A percentile compares a stretch with the other conserved stretches of the same genome.
Conservation (phyloP, 2,888 invertebrate genomes). For the Drymonia ruficornis region DNA sequence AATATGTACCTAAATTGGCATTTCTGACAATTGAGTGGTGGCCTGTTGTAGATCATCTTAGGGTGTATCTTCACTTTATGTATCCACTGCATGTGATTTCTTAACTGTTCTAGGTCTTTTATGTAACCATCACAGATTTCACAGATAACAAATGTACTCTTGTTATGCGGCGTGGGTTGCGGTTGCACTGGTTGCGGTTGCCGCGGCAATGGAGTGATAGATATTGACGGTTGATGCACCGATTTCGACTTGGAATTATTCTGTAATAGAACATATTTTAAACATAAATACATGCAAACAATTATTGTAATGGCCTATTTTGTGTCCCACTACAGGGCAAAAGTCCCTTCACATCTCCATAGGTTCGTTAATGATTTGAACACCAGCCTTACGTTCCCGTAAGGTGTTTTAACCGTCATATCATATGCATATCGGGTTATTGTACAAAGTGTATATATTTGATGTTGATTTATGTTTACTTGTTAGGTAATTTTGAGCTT, state of each 20-base stretch:
- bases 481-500: too few relatives aligned
- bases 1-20: conserved; percentile 92
- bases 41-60: conserved; percentile 97
- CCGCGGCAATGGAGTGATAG: conserved; percentile 93
- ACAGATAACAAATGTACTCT: conserved; percentile 95
- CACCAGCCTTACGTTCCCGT: too few relatives aligned
- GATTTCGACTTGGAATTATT: conserved; percentile 51
- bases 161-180: conserved; percentile 64
- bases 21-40: conserved; percentile 97
- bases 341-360: too few relatives aligned
- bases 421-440: too few relatives aligned
- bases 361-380: too few relatives aligned
- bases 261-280: conserved; percentile 43
- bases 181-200: conserved; percentile 66
- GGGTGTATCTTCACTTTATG: conserved; percentile 98
- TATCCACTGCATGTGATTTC: conserved; percentile 99
- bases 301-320: too few relatives aligned
- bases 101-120: conserved; percentile 96
- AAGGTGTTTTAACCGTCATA: too few relatives aligned
- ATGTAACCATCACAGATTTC: conserved; percentile 99
- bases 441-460: too few relatives aligned
- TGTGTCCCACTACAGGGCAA: too few relatives aligned
- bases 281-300: too few relatives aligned
- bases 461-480: too few relatives aligned
- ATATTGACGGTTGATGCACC: conserved; percentile 92